These are phyloP conservation scores for Sthenelais limicola DNA, from an alignment of 2,888 invertebrate genomes.

Conservation along the genomic window DNA sequence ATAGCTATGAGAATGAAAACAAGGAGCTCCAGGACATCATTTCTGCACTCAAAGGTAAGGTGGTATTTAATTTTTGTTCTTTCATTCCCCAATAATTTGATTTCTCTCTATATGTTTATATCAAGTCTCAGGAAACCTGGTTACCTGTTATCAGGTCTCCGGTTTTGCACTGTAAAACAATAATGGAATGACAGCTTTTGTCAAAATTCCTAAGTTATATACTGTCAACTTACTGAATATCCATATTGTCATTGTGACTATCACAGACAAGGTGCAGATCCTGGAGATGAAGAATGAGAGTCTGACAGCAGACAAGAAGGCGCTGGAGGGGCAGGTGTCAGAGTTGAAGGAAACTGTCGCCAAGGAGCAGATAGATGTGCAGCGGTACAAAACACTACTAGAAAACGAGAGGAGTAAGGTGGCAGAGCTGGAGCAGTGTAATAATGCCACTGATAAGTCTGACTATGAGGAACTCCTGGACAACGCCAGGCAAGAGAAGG, in stretches of 20 bases:
- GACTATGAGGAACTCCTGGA: conserved; percentile 81
- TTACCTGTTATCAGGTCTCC: too few species aligned
- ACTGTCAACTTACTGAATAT: too few species aligned
- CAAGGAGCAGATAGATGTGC: conserved; percentile 85
- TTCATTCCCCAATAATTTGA: too few species aligned
- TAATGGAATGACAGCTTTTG: too few species aligned
- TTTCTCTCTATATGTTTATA: too few species aligned
- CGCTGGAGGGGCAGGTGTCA: conserved; percentile 80
- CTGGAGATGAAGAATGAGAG: conserved; percentile 84
- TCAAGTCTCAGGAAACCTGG: too few species aligned
- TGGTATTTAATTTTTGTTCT: too few species aligned
- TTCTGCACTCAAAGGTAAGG: conserved; percentile 79
- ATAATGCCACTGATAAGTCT: conserved; percentile 80
- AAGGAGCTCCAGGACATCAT: conserved; percentile 61
- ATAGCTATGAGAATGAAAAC: conserved; percentile 66
- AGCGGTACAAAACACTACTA: conserved; percentile 82
- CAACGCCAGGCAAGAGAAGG: conserved; percentile 79
- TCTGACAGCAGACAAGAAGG: conserved; percentile 82
- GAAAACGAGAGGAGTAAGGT: conserved; percentile 90
- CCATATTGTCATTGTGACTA: too few species aligned
- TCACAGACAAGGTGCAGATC: conserved; percentile 77
- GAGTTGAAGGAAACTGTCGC: conserved; percentile 78
- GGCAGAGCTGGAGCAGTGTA: conserved; percentile 76
- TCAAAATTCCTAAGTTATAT: too few species aligned
- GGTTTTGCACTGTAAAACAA: too few species aligned